These are phyloP conservation scores for Notothenia rossii DNA, from an alignment of 2,113 vertebrate genomes.

Conservation along the genomic window DNA sequence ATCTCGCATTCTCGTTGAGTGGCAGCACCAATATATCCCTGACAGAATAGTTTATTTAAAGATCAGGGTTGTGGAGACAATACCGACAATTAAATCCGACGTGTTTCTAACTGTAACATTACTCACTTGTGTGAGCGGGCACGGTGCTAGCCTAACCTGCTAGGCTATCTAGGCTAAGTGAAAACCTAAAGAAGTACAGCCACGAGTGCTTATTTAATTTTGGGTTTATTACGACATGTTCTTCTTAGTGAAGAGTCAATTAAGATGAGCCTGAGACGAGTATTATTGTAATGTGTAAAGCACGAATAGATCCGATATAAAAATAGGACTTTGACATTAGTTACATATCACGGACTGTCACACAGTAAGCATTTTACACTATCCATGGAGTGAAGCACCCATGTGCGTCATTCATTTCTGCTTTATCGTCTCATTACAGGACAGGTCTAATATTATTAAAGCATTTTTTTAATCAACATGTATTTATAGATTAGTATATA, in stretches of 20 bases:
- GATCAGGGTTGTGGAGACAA: fast-evolving
- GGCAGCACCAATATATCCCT: fast-evolving
- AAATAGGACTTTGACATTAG: background rate
- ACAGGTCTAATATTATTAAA: background rate
- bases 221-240: background rate
- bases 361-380: no score
- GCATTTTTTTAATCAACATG: background rate
- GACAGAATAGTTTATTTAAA: no score
- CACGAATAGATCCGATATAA: background rate
- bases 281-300: background rate
- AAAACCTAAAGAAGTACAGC: background rate
- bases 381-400: background rate
- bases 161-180: slow-evolving; percentile 3
- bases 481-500: background rate
- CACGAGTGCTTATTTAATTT: fast-evolving
- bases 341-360: background rate
- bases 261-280: background rate
- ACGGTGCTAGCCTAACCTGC: background rate
- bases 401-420: background rate
- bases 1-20: fast-evolving
- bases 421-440: background rate
- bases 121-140: background rate
- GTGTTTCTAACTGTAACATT: background rate
- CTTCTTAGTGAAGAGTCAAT: background rate
- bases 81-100: background rate